phyloP scores from a whole-genome alignment of 2,797 vertebrate genomes.

The Hippopotamyrus pictus region DNA sequence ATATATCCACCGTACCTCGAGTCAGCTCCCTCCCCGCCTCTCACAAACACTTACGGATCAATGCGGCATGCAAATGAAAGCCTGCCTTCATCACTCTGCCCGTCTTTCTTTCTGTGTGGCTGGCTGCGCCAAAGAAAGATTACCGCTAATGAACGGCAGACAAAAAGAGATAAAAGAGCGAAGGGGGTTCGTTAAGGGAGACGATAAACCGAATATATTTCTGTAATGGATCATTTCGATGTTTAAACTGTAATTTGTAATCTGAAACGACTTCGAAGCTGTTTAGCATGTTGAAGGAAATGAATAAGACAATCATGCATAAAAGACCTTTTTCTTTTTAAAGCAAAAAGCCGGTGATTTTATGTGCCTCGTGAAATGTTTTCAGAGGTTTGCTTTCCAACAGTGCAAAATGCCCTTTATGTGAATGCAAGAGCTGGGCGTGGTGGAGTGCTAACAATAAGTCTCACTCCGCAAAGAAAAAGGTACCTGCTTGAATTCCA shows the following conservation, averaged over 20 bases:
- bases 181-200: background rate
- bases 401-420: background rate
- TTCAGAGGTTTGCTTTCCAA: background rate
- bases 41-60: background rate
- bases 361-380: background rate
- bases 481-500: background rate
- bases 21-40: background rate
- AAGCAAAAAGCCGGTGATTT: background rate
- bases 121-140: background rate
- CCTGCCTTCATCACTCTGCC: background rate
- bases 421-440: background rate
- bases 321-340: background rate
- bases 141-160: background rate
- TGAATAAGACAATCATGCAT: background rate
- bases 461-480: background rate
- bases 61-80: background rate
- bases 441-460: background rate
- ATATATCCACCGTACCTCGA: background rate
- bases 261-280: background rate
- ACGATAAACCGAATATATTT: background rate
- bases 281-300: background rate
- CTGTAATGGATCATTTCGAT: background rate
- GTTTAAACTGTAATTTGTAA: conserved; percentile 7
- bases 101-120: background rate
- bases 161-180: background rate